A percentile compares a stretch with the other conserved stretches of the same genome.
These are phyloP conservation scores for Pionites leucogaster DNA, from an alignment of 2,113 vertebrate genomes.

Conservation along the genomic window DNA sequence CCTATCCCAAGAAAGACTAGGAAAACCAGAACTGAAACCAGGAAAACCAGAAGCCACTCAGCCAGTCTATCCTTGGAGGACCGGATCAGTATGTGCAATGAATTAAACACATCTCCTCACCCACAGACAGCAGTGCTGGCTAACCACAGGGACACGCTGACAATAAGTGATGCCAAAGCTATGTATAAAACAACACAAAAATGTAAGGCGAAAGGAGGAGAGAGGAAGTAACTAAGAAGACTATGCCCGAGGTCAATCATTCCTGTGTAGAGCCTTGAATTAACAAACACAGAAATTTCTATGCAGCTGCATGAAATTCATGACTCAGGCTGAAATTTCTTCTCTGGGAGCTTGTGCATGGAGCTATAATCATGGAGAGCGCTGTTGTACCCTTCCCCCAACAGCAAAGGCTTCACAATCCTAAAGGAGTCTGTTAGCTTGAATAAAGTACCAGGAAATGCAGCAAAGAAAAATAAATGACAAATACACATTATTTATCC, in stretches of 20 bases:
- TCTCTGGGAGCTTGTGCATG: neutral
- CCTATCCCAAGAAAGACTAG: too few species aligned
- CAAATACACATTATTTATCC: neutral
- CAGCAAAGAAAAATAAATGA: neutral
- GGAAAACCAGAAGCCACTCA: neutral
- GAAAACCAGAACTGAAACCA: neutral
- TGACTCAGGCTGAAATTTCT: neutral
- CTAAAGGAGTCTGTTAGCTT: neutral
- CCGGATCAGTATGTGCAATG: neutral
- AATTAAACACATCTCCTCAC: neutral
- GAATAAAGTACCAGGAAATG: neutral
- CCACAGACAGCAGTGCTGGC: too few species aligned
- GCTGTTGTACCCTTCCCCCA: neutral
- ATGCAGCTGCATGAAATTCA: neutral
- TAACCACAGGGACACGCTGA: neutral
- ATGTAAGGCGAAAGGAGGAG: neutral
- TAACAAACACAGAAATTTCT: neutral
- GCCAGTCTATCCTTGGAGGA: neutral
- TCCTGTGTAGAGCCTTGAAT: neutral
- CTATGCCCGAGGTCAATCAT: neutral
- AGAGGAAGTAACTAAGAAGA: neutral
- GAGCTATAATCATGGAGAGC: neutral
- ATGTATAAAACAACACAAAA: neutral
- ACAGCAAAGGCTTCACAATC: neutral
- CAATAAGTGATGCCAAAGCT: neutral